A percentile compares a stretch with the other conserved stretches of the same genome.
phyloP scores from a whole-genome alignment of 2,113 vertebrate genomes.

The Tragelaphus strepsiceros region DNA sequence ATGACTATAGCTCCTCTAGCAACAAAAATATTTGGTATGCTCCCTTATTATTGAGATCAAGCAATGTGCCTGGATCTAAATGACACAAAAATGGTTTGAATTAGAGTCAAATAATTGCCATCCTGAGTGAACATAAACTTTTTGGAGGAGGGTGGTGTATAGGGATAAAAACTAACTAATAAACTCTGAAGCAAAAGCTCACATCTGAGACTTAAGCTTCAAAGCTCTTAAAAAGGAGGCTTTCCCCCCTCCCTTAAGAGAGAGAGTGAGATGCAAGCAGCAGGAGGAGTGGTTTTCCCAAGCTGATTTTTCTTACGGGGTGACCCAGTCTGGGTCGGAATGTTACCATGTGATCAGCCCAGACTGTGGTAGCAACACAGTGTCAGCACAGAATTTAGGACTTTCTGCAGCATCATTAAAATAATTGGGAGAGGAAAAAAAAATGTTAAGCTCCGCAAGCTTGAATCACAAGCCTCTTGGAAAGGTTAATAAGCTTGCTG shows the following conservation, averaged over 20 bases:
- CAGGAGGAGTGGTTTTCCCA: conserved; percentile 79
- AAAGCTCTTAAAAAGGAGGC: conserved; percentile 62
- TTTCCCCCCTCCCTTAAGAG: not conserved
- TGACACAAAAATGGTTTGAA: conserved; percentile 76
- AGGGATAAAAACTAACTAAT: conserved; percentile 59
- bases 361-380: conserved; percentile 66
- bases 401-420: conserved; percentile 70
- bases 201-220: conserved; percentile 75
- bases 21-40: conserved; percentile 75
- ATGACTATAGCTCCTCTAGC: conserved; percentile 69
- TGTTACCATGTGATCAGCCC: conserved; percentile 69
- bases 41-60: conserved; percentile 77
- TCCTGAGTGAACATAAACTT: conserved; percentile 73
- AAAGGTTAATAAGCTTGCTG: conserved; percentile 65
- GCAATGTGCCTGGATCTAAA: conserved; percentile 68
- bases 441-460: conserved; percentile 74
- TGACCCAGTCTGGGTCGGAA: conserved; percentile 75
- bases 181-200: conserved; percentile 71
- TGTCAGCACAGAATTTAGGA: conserved; percentile 56
- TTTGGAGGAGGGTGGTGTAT: conserved; percentile 39
- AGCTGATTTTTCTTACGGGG: conserved; percentile 75
- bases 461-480: conserved; percentile 71
- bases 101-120: conserved; percentile 76
- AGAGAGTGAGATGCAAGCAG: not conserved
- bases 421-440: conserved; percentile 59